Evolutionary conservation across 2,113 vertebrate species (phyloP).

Genomic region (Peucedramus taeniatus): DNA sequence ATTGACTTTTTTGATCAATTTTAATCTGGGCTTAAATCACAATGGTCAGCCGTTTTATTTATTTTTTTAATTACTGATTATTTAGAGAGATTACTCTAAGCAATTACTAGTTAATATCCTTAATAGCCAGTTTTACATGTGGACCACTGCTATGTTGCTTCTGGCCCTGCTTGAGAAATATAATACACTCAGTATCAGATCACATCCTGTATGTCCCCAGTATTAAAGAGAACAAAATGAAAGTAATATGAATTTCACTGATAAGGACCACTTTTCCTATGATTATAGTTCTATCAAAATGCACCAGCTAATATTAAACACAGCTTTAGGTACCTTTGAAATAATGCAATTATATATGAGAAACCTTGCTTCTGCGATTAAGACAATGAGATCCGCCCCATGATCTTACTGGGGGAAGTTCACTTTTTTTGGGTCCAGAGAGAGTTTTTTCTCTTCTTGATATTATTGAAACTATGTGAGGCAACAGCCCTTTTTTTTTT

Average conservation of each 20-base stretch:
- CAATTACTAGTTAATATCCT: slow-evolving; percentile 65
- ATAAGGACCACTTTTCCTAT: slow-evolving; percentile 59
- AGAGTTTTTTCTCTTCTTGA: not conserved
- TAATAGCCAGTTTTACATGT: slow-evolving; percentile 57
- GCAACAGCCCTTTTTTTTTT: not conserved
- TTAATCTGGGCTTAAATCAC: slow-evolving; percentile 60
- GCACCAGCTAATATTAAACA: slow-evolving; percentile 52
- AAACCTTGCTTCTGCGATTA: slow-evolving; percentile 29
- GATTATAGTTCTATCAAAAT: slow-evolving; percentile 58
- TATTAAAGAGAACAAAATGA: slow-evolving; percentile 67
- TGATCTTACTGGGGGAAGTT: not conserved
- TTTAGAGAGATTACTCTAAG: slow-evolving; percentile 59
- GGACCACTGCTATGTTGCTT: slow-evolving; percentile 47
- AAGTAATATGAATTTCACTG: slow-evolving; percentile 66
- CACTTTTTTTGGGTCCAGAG: not conserved
- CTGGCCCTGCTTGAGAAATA: slow-evolving; percentile 49
- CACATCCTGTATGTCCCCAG: slow-evolving; percentile 17
- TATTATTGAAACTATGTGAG: not conserved
- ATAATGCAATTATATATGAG: slow-evolving; percentile 52
- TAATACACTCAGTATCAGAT: slow-evolving; percentile 54
- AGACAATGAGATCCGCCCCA: slow-evolving; percentile 22
- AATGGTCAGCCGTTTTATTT: slow-evolving; percentile 57
- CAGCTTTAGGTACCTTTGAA: slow-evolving; percentile 50
- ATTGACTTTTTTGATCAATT: slow-evolving; percentile 59
- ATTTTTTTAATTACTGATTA: slow-evolving; percentile 72